Base-by-base conservation (phyloP, 2,888 invertebrate genomes). In the Drosophila rubida region DNA sequence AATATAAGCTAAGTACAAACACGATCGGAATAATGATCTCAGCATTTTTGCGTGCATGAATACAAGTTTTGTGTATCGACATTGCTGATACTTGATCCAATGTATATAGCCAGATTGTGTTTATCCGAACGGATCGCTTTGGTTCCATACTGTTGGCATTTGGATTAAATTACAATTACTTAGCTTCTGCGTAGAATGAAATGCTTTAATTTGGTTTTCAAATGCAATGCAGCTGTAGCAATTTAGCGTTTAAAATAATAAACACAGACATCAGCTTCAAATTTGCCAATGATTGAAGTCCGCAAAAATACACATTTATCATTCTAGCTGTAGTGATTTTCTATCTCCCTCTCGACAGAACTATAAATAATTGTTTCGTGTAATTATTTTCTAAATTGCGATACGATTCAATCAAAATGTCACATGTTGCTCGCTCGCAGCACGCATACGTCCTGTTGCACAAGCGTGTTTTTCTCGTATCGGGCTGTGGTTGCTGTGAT, bases 361-460 rank as follows among this genome's bases (percentile, higher is more conserved):
- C 59, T 70, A 72, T 72, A 57, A 72, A 67, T 55, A 48, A 37
- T 3, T 48, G 25, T 59, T 11, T 51, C 35, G 30, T 62, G 53
- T 69, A 72, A 62, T 58, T 69, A 74, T 74, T 59, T 44, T 45
- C 11, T 23, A 67, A 60, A 54, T 68, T 62, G 50, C 39, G 53
- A 54, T 59, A 75, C 39, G 54, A 32, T 75, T 44, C 53, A 59
- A 72, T 74, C 62, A 69, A 55, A 74, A 69, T 69, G 69, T 75
- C 69, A 25, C 50, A 59, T 58, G 58, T 58, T 58, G 44, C 19
- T 42, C 41, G 9, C 35, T 49, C 44, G 45, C 19, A 51, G n/a
- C 69, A 64, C 73, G 63, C 75, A 58, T 30, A 41, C 60, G 51
- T 58, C 77, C 72, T 73, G 73, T 75, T 75, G 73, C 75, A 69